phyloP scores from a whole-genome alignment of 2,888 invertebrate species.

The Timema cristinae region DNA sequence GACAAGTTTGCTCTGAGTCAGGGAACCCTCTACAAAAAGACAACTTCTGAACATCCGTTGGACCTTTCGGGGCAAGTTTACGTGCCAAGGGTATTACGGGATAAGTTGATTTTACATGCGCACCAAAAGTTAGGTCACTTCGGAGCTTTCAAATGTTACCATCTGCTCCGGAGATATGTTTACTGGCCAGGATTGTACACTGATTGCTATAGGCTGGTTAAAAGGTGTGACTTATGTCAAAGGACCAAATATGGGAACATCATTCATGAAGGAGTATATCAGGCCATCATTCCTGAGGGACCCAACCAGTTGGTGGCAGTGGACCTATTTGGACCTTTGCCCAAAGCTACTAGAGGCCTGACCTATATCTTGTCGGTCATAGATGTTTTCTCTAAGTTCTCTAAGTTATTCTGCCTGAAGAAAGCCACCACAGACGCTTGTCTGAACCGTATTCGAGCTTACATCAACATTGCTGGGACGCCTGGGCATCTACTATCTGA shows the following conservation, averaged over 20 bases:
- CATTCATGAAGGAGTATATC: neutral
- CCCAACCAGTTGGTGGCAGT: neutral
- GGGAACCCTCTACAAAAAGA: too few species aligned
- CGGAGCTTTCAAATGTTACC: neutral
- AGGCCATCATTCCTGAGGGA: slow-evolving; percentile 5
- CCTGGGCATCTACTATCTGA: neutral
- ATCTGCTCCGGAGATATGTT: neutral
- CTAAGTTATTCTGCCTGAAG: neutral
- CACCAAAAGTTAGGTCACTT: neutral
- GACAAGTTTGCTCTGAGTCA: too few species aligned
- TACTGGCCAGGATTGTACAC: neutral
- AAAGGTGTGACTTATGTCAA: slow-evolving; percentile 1
- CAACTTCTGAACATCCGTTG: too few species aligned
- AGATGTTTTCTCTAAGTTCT: slow-evolving; percentile 6
- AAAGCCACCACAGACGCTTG: neutral
- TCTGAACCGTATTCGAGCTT: neutral
- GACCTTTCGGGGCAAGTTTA: neutral
- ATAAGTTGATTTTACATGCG: neutral
- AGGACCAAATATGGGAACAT: neutral
- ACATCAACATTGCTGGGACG: neutral
- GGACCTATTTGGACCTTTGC: slow-evolving; percentile 10
- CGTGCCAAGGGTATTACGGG: neutral
- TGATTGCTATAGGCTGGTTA: neutral
- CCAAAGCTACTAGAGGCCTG: slow-evolving; percentile 5
- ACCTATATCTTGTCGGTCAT: neutral